Evolutionary conservation across 2,888 invertebrate species (phyloP).

Genomic region (Aquatica leii): DNA sequence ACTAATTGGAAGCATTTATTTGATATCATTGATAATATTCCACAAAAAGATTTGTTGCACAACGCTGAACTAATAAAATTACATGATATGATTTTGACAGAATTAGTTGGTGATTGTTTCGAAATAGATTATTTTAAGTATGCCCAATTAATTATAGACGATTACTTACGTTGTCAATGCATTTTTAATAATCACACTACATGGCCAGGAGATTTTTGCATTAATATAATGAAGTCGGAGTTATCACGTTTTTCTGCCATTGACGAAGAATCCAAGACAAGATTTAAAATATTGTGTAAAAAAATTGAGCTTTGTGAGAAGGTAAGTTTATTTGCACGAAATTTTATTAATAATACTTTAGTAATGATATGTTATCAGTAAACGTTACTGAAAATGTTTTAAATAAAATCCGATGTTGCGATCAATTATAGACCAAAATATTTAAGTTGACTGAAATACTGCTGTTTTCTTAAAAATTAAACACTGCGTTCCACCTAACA

Average conservation of each 20-base stretch:
- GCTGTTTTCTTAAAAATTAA: too few species aligned
- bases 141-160: slow-evolving; percentile 64
- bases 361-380: too few species aligned
- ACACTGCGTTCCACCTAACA: too few species aligned
- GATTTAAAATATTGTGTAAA: slow-evolving; percentile 66
- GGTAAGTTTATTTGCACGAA: slow-evolving; percentile 61
- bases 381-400: too few species aligned
- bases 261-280: slow-evolving; percentile 49
- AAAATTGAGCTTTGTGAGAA: slow-evolving; percentile 71
- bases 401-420: too few species aligned
- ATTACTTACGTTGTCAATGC: slow-evolving; percentile 63
- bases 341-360: too few species aligned
- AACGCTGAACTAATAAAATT: slow-evolving; percentile 66
- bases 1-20: slow-evolving; percentile 58
- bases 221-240: slow-evolving; percentile 64
- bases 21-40: slow-evolving; percentile 65
- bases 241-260: slow-evolving; percentile 61
- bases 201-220: slow-evolving; percentile 67
- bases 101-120: slow-evolving; percentile 65
- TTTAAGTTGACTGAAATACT: too few species aligned
- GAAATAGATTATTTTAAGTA: slow-evolving; percentile 63
- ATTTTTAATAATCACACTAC: slow-evolving; percentile 65
- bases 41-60: slow-evolving; percentile 65
- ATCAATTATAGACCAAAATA: too few species aligned
- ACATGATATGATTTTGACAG: slow-evolving; percentile 68